phyloP scores from a whole-genome alignment of 2,888 invertebrate species.

The Sepiola atlantica region DNA sequence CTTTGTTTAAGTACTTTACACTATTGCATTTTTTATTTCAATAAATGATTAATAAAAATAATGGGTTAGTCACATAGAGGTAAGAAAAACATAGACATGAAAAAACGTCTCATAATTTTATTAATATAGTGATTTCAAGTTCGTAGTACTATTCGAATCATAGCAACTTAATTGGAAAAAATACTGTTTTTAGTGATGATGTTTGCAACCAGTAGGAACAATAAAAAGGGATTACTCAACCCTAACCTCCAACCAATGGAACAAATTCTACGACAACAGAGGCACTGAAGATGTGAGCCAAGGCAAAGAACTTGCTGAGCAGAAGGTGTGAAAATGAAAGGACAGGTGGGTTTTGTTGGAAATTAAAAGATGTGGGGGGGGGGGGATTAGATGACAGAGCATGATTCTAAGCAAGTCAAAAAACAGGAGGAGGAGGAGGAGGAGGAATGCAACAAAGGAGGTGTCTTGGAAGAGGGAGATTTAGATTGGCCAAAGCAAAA shows the following conservation, averaged over 20 bases:
- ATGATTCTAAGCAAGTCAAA: constrained; percentile 40
- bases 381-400: constrained; percentile 35
- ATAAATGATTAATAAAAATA: too few species aligned
- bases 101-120: too few species aligned
- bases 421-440: too few species aligned
- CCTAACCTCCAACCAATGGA: background rate
- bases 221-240: background rate
- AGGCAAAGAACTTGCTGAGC: constrained; percentile 39
- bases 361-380: background rate
- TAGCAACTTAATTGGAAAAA: background rate
- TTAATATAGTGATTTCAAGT: too few species aligned
- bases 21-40: too few species aligned
- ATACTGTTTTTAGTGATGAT: background rate
- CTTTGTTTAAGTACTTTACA: too few species aligned
- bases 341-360: background rate
- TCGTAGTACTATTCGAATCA: too few species aligned
- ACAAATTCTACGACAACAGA: constrained; percentile 39
- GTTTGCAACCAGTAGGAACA: background rate
- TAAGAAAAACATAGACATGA: too few species aligned
- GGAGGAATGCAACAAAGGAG: background rate
- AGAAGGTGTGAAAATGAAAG: background rate
- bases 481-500: constrained; percentile 41
- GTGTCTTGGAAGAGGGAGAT: background rate
- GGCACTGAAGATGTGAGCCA: background rate
- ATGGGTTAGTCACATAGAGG: too few species aligned